These are phyloP conservation scores for Syngnathus rostellatus DNA, from an alignment of 2,797 vertebrate genomes.

Conservation along the genomic window DNA sequence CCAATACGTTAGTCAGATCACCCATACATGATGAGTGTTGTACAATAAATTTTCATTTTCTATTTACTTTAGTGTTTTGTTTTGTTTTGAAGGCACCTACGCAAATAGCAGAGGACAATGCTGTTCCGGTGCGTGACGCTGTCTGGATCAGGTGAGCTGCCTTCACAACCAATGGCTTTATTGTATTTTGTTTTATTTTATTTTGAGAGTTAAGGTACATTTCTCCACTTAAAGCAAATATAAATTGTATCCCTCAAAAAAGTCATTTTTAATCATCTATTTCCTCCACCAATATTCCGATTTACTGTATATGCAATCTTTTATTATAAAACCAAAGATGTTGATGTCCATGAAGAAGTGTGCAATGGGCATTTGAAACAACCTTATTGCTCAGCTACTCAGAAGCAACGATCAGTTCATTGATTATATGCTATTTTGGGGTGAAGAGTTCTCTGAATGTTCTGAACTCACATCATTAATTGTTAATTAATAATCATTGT, in stretches of 20 bases:
- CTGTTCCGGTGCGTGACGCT: slow-evolving; percentile 8
- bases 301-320: background rate
- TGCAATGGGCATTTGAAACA: too few species aligned
- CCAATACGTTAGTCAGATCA: background rate
- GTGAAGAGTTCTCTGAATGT: too few species aligned
- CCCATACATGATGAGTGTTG: too few species aligned
- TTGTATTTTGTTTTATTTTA: too few species aligned
- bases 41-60: background rate
- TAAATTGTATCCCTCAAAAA: background rate
- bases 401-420: too few species aligned
- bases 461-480: too few species aligned
- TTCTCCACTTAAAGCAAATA: background rate
- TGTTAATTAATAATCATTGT: background rate
- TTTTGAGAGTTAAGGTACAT: background rate
- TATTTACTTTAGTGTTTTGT: background rate
- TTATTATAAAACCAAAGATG: too few species aligned
- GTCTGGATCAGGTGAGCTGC: slow-evolving; percentile 47
- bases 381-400: too few species aligned
- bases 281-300: too few species aligned
- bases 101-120: slow-evolving; percentile 13
- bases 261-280: background rate
- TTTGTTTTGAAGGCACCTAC: slow-evolving; percentile 27
- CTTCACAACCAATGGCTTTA: background rate
- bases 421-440: too few species aligned
- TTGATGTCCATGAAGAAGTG: too few species aligned